A percentile compares a stretch with the other conserved stretches of the same genome.
phyloP scores from a whole-genome alignment of 2,888 invertebrate genomes.

The Epirrhoe alternata region DNA sequence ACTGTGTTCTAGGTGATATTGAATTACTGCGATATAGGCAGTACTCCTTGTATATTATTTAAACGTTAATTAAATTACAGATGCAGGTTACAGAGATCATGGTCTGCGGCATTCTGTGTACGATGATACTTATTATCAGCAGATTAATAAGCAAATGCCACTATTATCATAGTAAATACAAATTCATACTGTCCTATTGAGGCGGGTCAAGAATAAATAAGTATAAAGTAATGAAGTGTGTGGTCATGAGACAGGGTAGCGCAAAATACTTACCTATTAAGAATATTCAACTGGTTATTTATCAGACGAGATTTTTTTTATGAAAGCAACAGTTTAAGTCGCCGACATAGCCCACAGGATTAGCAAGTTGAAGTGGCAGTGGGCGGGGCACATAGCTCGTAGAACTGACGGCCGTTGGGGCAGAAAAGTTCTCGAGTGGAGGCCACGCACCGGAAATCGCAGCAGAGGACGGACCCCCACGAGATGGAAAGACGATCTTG shows the following conservation, averaged over 20 bases:
- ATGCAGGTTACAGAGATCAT: slow-evolving; percentile 31
- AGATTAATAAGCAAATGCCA: slow-evolving; percentile 15
- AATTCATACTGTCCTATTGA: slow-evolving; percentile 3
- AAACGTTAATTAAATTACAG: slow-evolving; percentile 26
- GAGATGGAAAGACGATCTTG: no score
- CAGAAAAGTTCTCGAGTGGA: no score
- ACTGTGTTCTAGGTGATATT: slow-evolving; percentile 42
- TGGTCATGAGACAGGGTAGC: neutral
- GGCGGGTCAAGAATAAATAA: slow-evolving; percentile 19
- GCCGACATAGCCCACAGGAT: no score
- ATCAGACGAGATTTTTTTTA: no score
- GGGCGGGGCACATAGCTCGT: no score
- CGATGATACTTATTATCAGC: slow-evolving; percentile 18
- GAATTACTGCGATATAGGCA: slow-evolving; percentile 45
- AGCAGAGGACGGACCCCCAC: no score
- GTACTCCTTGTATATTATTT: slow-evolving; percentile 24
- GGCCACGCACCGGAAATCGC: no score
- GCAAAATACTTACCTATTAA: neutral
- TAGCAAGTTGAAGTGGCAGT: no score
- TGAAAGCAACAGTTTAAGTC: no score
- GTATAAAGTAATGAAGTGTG: neutral
- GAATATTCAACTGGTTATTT: no score
- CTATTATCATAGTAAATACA: neutral
- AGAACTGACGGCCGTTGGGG: no score
- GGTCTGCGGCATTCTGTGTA: slow-evolving; percentile 20